Evolutionary conservation across 2,797 vertebrate species (phyloP).

Genomic region (Muscicapa striata): DNA sequence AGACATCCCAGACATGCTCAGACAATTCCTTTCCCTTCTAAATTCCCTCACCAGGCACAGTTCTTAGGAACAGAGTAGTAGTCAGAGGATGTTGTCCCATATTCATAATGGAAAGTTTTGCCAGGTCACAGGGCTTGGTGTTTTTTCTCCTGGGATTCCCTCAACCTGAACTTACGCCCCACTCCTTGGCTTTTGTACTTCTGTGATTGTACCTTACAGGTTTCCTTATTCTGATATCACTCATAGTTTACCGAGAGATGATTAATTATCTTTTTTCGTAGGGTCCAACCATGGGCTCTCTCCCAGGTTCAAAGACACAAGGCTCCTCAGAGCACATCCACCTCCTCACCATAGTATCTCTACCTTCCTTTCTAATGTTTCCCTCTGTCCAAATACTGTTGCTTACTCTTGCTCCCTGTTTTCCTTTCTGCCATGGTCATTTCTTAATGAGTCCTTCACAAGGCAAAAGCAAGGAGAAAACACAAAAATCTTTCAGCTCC

Average conservation of each 20-base stretch:
- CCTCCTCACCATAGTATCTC: not conserved
- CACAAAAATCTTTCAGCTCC: not conserved
- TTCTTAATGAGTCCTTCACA: not conserved
- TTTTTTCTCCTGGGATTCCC: not conserved
- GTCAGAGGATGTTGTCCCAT: not conserved
- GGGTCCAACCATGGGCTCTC: not conserved
- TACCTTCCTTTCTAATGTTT: not conserved
- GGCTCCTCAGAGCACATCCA: not conserved
- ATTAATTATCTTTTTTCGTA: not conserved
- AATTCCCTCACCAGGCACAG: not conserved
- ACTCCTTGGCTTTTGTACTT: not conserved
- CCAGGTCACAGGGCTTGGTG: not conserved
- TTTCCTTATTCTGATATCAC: not conserved
- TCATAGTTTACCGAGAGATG: not conserved
- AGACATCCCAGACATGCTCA: not conserved
- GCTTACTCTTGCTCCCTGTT: not conserved
- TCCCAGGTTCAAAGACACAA: not conserved
- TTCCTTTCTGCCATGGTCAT: not conserved
- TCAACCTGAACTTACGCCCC: not conserved
- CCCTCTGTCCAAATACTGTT: not conserved
- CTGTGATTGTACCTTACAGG: not conserved
- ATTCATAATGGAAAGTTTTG: not conserved
- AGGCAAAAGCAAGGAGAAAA: not conserved
- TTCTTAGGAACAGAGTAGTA: not conserved
- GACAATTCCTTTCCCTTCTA: not conserved